Evolutionary conservation across 2,888 invertebrate genomes (phyloP).

Genomic region (Agrochola macilenta): DNA sequence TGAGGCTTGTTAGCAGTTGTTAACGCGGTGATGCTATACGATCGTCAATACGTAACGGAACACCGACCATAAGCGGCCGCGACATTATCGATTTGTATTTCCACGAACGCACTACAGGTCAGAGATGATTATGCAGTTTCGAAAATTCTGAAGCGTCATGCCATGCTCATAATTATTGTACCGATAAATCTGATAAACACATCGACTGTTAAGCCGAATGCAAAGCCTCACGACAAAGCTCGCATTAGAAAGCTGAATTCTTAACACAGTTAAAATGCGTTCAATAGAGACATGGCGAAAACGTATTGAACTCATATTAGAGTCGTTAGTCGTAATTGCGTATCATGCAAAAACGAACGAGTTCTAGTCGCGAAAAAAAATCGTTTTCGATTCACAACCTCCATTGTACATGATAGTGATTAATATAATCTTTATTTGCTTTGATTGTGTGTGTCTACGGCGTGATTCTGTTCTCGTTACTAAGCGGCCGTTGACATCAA

Average conservation of each 20-base stretch:
- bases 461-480: slow-evolving; percentile 74
- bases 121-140: slow-evolving; percentile 77
- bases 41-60: slow-evolving; percentile 73
- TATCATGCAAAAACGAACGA: slow-evolving; percentile 82
- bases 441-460: slow-evolving; percentile 79
- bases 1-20: slow-evolving; percentile 78
- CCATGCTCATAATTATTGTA: slow-evolving; percentile 81
- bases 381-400: slow-evolving; percentile 75
- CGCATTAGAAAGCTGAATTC: slow-evolving; percentile 85
- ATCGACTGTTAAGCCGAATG: slow-evolving; percentile 70
- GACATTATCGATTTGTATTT: slow-evolving; percentile 75
- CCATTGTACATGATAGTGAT: slow-evolving; percentile 79
- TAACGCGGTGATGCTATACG: slow-evolving; percentile 74
- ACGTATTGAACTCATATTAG: slow-evolving; percentile 80
- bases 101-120: slow-evolving; percentile 69
- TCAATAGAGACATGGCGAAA: slow-evolving; percentile 77
- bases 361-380: slow-evolving; percentile 72
- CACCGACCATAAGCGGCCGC: slow-evolving; percentile 59
- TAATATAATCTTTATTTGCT: slow-evolving; percentile 86
- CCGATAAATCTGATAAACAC: slow-evolving; percentile 81
- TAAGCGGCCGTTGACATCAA: slow-evolving; percentile 82
- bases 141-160: slow-evolving; percentile 74
- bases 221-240: slow-evolving; percentile 79
- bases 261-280: slow-evolving; percentile 80
- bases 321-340: slow-evolving; percentile 84